Conservation (phyloP, 1,140 invertebrate species). For the Dinoponera quadriceps region DNA sequence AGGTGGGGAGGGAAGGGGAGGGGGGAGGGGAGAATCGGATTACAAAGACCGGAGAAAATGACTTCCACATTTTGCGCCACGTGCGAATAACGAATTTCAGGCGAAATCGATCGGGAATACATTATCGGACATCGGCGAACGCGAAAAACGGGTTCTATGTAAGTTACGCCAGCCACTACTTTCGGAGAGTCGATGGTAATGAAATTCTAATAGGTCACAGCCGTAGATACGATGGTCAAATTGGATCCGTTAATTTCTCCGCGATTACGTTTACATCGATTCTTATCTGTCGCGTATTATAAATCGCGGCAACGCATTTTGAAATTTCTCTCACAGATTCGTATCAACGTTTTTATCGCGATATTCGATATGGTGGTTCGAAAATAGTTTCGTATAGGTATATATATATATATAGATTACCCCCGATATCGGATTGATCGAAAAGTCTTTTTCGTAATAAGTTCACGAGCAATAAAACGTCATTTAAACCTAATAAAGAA, state of each 20-base stretch:
- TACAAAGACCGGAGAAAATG: background rate
- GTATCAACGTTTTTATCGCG: conserved; percentile 11
- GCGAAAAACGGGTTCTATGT: background rate
- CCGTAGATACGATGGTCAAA: conserved; percentile 2
- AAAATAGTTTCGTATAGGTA: conserved; percentile 11
- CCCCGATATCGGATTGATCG: background rate
- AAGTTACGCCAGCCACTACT: background rate
- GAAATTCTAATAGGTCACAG: background rate
- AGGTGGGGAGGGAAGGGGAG: no score
- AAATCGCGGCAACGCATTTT: background rate
- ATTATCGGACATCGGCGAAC: background rate
- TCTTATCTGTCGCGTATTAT: conserved; percentile 1
- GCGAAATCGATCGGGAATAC: background rate
- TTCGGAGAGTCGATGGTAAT: background rate
- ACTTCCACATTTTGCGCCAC: conserved; percentile 5
- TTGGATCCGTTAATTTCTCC: background rate
- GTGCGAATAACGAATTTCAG: conserved; percentile 8
- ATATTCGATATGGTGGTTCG: background rate
- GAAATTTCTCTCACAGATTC: background rate
- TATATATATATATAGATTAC: no score
- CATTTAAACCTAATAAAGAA: no score
- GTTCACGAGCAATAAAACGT: no score
- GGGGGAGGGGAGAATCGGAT: conserved; percentile 21
- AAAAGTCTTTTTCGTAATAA: background rate
- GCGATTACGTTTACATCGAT: background rate